Evolutionary conservation across 2,888 invertebrate species (phyloP).

Genomic region (Ryuthela nishihirai): DNA sequence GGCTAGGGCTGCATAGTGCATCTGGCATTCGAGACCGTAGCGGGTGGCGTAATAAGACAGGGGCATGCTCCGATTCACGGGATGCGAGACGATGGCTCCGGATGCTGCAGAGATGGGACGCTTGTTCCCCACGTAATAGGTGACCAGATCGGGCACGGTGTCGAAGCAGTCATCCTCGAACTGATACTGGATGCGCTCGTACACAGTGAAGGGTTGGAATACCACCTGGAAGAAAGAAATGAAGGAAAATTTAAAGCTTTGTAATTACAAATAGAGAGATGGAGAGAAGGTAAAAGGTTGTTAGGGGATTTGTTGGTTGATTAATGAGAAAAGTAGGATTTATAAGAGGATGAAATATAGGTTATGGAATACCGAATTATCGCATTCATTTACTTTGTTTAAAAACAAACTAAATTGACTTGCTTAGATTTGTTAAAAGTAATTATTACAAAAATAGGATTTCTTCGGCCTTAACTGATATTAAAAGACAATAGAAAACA

Average conservation of each 20-base stretch:
- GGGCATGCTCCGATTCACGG: conserved; percentile 69
- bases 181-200: conserved; percentile 85
- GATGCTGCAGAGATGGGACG: conserved; percentile 84
- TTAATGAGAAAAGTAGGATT: too few relatives aligned
- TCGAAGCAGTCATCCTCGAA: conserved; percentile 93
- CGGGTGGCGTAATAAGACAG: conserved; percentile 64
- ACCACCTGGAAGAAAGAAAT: conserved; percentile 60
- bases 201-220: conserved; percentile 83
- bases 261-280: not conserved
- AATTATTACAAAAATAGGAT: too few relatives aligned
- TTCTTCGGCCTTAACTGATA: too few relatives aligned
- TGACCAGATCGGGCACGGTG: conserved; percentile 87
- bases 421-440: too few relatives aligned
- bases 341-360: too few relatives aligned
- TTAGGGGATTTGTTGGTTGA: too few relatives aligned
- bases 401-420: too few relatives aligned
- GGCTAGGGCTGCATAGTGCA: conserved; percentile 38
- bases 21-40: conserved; percentile 52
- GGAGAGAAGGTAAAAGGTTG: too few relatives aligned
- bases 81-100: conserved; percentile 79
- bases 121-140: conserved; percentile 86
- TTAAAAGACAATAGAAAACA: too few relatives aligned
- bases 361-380: too few relatives aligned
- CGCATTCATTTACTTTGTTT: too few relatives aligned
- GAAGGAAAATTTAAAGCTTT: not conserved